Conservation (phyloP, 2,888 invertebrate genomes). For the Ligdia adustata region DNA sequence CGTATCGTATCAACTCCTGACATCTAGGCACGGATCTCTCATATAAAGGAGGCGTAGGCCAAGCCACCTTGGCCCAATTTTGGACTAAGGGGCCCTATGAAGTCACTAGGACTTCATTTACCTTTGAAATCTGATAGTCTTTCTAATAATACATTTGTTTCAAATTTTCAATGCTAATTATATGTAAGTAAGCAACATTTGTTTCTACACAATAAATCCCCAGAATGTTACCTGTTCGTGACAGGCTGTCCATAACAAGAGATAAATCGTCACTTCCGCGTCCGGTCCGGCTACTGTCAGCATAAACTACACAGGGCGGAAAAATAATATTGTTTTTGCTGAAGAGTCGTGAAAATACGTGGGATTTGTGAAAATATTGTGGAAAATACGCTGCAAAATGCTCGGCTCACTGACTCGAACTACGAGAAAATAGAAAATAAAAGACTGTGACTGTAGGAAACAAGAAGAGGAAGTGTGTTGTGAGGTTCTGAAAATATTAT, state of each 20-base stretch:
- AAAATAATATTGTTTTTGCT: slow-evolving; percentile 13
- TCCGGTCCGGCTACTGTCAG: slow-evolving; percentile 2
- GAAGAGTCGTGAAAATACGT: slow-evolving; percentile 4
- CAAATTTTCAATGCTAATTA: too few species aligned
- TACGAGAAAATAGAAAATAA: not conserved
- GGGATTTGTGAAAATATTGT: not conserved
- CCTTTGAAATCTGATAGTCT: too few species aligned
- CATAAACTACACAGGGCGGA: slow-evolving; percentile 1
- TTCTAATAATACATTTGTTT: too few species aligned
- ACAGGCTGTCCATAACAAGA: slow-evolving; percentile 8
- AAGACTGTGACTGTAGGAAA: not conserved
- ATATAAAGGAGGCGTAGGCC: too few species aligned
- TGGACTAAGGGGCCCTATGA: too few species aligned
- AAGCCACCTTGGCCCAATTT: too few species aligned
- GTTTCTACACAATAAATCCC: too few species aligned
- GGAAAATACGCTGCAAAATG: slow-evolving; percentile 8
- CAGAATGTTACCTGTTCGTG: not conserved
- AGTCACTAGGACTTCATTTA: too few species aligned
- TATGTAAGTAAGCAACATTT: too few species aligned
- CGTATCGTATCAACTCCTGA: too few species aligned
- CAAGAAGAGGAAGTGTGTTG: slow-evolving; percentile 3
- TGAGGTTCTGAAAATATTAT: not conserved
- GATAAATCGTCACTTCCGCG: slow-evolving; percentile 4
- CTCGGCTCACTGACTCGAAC: slow-evolving; percentile 1
- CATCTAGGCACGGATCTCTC: too few species aligned